These are phyloP conservation scores for Trichonephila inaurata DNA, from an alignment of 1,140 invertebrate species.

Conservation along the genomic window DNA sequence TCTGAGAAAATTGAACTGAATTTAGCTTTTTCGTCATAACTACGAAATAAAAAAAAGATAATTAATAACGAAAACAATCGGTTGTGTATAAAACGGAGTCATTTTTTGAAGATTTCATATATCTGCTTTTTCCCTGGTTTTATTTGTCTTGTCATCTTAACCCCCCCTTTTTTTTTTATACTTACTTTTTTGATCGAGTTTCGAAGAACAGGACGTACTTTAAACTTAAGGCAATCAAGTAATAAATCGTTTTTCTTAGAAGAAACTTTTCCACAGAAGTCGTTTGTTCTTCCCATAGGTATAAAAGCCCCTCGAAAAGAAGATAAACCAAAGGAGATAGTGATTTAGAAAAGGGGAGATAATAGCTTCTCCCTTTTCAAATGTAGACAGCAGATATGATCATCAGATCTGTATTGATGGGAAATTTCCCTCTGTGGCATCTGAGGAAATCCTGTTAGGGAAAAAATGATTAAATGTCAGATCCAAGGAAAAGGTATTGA, in stretches of 20 bases:
- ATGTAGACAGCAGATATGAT: not conserved
- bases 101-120: no score
- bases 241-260: conserved; percentile 28
- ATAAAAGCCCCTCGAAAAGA: conserved; percentile 8
- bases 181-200: no score
- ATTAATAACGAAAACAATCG: no score
- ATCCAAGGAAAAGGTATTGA: not conserved
- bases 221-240: not conserved
- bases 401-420: not conserved
- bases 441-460: not conserved
- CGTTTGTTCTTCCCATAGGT: not conserved
- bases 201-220: not conserved
- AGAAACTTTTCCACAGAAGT: not conserved
- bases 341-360: not conserved
- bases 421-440: not conserved
- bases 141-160: no score
- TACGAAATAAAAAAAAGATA: no score
- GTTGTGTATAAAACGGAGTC: no score
- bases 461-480: not conserved
- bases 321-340: conserved; percentile 8
- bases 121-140: no score
- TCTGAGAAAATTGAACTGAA: no score
- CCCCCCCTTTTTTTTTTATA: no score
- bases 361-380: conserved; percentile 1
- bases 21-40: no score